Evolutionary conservation across 2,888 invertebrate genomes (phyloP).

Genomic region (Dolomedes plantarius): DNA sequence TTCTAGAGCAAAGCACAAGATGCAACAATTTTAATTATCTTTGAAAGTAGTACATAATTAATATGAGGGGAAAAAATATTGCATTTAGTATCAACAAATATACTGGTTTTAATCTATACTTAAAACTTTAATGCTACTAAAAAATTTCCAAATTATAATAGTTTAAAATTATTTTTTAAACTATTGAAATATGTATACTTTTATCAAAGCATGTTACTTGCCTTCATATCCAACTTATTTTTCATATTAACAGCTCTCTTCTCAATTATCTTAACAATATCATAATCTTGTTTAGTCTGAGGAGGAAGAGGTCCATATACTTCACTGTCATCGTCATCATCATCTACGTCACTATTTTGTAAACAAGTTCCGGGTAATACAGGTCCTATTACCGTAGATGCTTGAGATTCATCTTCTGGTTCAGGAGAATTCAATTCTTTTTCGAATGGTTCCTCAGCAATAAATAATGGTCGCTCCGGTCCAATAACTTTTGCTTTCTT

Average conservation of each 20-base stretch:
- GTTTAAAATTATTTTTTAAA: too few relatives aligned
- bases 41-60: too few relatives aligned
- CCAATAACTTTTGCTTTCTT: conserved; percentile 35
- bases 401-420: background rate
- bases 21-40: too few relatives aligned
- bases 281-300: background rate
- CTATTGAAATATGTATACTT: too few relatives aligned
- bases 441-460: background rate
- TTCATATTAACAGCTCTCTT: conserved; percentile 56
- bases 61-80: too few relatives aligned
- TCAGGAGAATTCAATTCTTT: background rate
- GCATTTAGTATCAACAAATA: too few relatives aligned
- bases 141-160: too few relatives aligned
- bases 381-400: conserved; percentile 33
- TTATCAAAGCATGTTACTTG: too few relatives aligned
- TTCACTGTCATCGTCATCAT: conserved; percentile 8
- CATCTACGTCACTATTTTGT: background rate
- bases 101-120: too few relatives aligned
- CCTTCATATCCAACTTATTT: conserved; percentile 52
- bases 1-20: too few relatives aligned
- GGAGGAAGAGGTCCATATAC: conserved; percentile 41
- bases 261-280: conserved; percentile 46
- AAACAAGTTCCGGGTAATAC: conserved; percentile 22
- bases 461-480: conserved; percentile 35
- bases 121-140: too few relatives aligned